Percentiles rank a stretch among this genome's conserved stretches.
Evolutionary conservation across 2,113 vertebrate species (phyloP).

Genomic region (Tupaia tana): DNA sequence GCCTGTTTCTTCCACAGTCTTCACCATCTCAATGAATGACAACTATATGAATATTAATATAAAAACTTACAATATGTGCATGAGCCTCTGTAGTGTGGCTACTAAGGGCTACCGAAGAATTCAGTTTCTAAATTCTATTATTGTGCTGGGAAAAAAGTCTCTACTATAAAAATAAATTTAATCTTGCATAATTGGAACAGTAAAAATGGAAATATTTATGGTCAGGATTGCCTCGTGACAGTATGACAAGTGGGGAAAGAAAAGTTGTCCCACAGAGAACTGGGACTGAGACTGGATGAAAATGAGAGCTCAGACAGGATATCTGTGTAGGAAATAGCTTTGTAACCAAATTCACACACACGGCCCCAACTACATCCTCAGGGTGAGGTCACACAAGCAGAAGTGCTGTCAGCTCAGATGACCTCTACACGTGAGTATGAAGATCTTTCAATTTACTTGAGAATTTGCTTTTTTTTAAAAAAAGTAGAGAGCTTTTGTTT

Average conservation of each 20-base stretch:
- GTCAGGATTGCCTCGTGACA: neutral
- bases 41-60: neutral
- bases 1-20: neutral
- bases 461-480: slow-evolving; percentile 17
- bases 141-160: neutral
- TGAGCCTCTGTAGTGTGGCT: neutral
- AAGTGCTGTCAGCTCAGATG: neutral
- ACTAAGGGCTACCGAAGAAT: neutral
- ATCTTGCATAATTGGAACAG: neutral
- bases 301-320: slow-evolving; percentile 4
- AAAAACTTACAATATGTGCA: neutral
- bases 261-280: neutral
- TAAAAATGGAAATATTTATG: slow-evolving; percentile 36
- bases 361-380: slow-evolving; percentile 37
- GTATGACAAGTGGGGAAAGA: neutral
- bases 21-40: neutral
- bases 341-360: slow-evolving; percentile 12
- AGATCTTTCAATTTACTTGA: slow-evolving; percentile 34
- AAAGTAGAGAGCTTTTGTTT: neutral
- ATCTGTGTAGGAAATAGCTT: slow-evolving; percentile 50
- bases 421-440: neutral
- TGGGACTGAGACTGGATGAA: neutral
- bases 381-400: neutral
- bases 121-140: slow-evolving; percentile 37
- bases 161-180: neutral